phyloP scores from a whole-genome alignment of 2,797 vertebrate genomes.

The Craterocephalus amniculus region DNA sequence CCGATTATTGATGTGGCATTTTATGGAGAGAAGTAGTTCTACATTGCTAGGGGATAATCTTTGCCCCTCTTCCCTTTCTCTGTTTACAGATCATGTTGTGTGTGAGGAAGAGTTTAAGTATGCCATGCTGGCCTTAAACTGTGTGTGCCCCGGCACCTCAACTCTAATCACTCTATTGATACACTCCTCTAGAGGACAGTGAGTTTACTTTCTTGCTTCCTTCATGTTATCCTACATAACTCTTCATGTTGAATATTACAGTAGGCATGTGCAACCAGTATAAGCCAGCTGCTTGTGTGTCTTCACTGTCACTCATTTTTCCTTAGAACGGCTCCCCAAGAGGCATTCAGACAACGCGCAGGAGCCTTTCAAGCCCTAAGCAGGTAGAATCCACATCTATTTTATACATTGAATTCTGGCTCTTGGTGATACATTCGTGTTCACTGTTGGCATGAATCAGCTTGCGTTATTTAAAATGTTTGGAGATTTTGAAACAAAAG shows the following conservation, averaged over 20 bases:
- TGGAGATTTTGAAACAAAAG: not conserved
- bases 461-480: not conserved
- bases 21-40: conserved; percentile 6
- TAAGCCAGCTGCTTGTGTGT: not conserved
- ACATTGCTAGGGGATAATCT: conserved; percentile 10
- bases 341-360: conserved; percentile 82
- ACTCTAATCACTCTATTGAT: conserved; percentile 89
- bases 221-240: conserved; percentile 4
- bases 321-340: conserved; percentile 78
- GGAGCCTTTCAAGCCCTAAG: conserved; percentile 85
- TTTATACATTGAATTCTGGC: conserved; percentile 13
- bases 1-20: not conserved
- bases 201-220: conserved; percentile 64
- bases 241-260: conserved; percentile 13
- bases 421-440: not conserved
- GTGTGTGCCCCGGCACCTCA: conserved; percentile 88
- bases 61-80: conserved; percentile 32
- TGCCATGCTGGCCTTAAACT: conserved; percentile 90
- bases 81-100: conserved; percentile 86
- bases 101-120: conserved; percentile 91
- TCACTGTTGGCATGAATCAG: conserved; percentile 1
- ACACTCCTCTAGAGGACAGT: conserved; percentile 90
- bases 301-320: conserved; percentile 24
- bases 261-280: not conserved
- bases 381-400: conserved; percentile 69